Percentiles rank a stretch among this genome's conserved stretches.
phyloP scores from a whole-genome alignment of 1,140 invertebrate genomes.

The Drosophila burlai region DNA sequence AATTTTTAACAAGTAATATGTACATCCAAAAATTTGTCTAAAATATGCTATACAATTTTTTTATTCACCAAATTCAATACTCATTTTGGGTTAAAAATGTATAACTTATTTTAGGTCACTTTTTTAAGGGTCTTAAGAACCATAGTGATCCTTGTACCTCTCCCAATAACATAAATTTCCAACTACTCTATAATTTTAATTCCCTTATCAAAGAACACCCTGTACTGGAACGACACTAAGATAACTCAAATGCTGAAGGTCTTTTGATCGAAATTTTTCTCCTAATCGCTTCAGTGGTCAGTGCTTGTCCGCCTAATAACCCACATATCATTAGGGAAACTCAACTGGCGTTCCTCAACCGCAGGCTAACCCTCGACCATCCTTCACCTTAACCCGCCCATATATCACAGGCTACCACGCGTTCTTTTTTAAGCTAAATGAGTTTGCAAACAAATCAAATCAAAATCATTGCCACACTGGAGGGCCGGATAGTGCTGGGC shows the following conservation, averaged over 20 bases:
- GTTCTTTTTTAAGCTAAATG: constrained; percentile 41
- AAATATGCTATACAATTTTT: no score
- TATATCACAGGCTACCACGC: constrained; percentile 16
- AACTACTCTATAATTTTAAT: no score
- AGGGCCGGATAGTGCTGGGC: constrained; percentile 6
- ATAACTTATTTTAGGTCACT: no score
- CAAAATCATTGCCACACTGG: constrained; percentile 37
- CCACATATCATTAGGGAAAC: constrained; percentile 60
- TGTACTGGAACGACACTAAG: neutral
- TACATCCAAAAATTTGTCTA: no score
- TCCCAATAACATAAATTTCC: no score
- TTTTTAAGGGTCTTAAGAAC: no score
- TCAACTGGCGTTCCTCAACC: constrained; percentile 31
- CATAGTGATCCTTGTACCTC: no score
- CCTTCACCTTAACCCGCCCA: constrained; percentile 26
- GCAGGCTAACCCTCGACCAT: neutral
- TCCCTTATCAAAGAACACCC: constrained; percentile 4
- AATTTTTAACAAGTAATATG: no score
- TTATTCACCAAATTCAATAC: no score
- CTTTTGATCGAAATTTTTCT: constrained; percentile 51
- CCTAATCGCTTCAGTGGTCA: constrained; percentile 65
- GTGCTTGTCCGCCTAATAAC: constrained; percentile 41
- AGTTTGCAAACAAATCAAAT: constrained; percentile 68
- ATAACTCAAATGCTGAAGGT: constrained; percentile 28
- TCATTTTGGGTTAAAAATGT: no score